These are phyloP conservation scores for Poeciliopsis occidentalis DNA, from an alignment of 2,113 vertebrate species.

Conservation along the genomic window DNA sequence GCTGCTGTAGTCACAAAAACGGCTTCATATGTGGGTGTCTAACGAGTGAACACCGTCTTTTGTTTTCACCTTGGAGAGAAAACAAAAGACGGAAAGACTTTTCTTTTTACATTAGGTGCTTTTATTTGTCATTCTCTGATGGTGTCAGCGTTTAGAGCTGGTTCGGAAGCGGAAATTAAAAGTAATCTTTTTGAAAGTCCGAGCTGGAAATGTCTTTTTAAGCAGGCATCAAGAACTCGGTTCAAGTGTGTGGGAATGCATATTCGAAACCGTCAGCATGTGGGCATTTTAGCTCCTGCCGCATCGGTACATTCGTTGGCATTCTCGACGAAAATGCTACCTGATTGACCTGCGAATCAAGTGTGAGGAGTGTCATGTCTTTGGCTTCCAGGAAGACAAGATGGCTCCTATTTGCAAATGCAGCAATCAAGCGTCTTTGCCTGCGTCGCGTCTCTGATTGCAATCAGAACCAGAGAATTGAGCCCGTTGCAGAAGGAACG, in stretches of 20 bases:
- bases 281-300: background rate
- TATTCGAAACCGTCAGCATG: background rate
- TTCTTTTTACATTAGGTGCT: background rate
- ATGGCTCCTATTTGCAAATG: background rate
- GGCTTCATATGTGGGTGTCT: background rate
- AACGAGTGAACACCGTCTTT: background rate
- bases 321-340: background rate
- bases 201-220: background rate
- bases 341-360: conserved; percentile 1
- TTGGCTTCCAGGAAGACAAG: background rate
- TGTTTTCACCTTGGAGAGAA: no score
- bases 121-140: background rate
- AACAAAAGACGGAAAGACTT: background rate
- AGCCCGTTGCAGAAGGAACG: no score
- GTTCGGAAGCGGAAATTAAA: background rate
- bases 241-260: background rate
- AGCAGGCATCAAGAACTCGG: background rate
- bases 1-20: background rate
- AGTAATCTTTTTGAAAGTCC: background rate
- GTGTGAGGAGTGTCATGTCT: background rate
- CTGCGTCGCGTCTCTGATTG: background rate
- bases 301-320: background rate
- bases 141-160: background rate
- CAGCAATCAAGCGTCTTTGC: background rate
- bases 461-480: conserved; percentile 6